Conservation (phyloP, 2,113 vertebrate genomes). For the Rattus norvegicus region DNA sequence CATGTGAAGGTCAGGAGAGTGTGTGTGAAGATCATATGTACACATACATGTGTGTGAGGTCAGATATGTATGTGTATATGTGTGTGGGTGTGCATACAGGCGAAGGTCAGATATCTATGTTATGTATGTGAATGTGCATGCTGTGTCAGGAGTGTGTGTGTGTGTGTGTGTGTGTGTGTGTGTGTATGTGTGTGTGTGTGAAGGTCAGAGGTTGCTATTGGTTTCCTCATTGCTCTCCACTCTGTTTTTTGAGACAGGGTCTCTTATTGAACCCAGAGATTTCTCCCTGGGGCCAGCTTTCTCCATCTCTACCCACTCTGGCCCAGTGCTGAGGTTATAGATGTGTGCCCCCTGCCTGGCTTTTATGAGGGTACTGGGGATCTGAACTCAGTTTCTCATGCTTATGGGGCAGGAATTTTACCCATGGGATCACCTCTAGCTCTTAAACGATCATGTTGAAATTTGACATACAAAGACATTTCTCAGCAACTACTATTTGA, state of each 20-base stretch:
- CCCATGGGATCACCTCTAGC: too few species aligned
- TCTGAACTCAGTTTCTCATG: neutral
- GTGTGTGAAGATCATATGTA: too few species aligned
- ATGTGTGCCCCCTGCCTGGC: neutral
- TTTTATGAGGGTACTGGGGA: neutral
- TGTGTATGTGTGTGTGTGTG: too few species aligned
- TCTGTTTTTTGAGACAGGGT: neutral
- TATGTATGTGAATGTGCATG: too few species aligned
- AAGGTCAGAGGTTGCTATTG: too few species aligned
- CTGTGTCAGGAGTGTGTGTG: too few species aligned
- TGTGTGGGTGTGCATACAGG: too few species aligned
- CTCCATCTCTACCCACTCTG: neutral
- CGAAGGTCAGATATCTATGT: too few species aligned
- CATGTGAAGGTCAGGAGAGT: too few species aligned
- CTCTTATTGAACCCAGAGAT: neutral
- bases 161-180: too few species aligned
- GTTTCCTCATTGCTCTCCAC: neutral
- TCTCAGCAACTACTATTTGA: conserved; percentile 32
- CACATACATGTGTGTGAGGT: too few species aligned
- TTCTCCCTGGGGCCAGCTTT: neutral
- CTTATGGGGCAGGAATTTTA: neutral
- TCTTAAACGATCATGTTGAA: neutral
- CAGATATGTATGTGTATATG: too few species aligned
- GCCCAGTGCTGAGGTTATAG: neutral
- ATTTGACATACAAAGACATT: neutral